Conservation (phyloP, 2,797 vertebrate genomes). For the Parambassis ranga region DNA sequence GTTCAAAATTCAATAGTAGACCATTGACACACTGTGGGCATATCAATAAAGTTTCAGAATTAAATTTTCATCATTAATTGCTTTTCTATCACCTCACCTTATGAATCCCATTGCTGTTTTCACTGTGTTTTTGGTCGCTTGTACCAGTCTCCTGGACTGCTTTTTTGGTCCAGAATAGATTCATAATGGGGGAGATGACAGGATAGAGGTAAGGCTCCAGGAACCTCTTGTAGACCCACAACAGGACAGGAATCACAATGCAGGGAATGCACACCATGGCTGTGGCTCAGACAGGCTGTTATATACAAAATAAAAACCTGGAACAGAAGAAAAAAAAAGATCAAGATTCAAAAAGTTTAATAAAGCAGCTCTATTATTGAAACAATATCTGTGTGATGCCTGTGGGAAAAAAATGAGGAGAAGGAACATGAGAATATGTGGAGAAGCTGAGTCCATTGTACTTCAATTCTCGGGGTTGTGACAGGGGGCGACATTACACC, state of each 20-base stretch:
- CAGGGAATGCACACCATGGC: conserved; percentile 97
- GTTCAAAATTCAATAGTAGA: too few relatives aligned
- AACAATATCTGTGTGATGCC: too few relatives aligned
- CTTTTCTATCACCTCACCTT: conserved; percentile 59
- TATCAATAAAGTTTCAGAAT: not conserved
- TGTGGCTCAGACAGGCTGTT: conserved; percentile 6
- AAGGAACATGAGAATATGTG: too few relatives aligned
- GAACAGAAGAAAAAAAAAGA: not conserved
- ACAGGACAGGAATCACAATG: conserved; percentile 93
- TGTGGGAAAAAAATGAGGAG: too few relatives aligned
- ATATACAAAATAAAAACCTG: conserved; percentile 20
- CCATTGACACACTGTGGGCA: too few relatives aligned
- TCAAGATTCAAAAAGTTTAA: not conserved
- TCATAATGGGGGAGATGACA: conserved; percentile 86
- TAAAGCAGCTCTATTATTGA: not conserved
- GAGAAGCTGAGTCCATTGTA: too few relatives aligned
- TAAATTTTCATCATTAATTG: not conserved
- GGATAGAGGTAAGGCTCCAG: conserved; percentile 92
- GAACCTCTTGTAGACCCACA: conserved; percentile 98
- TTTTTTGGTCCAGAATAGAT: conserved; percentile 83
- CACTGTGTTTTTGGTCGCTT: conserved; percentile 39
- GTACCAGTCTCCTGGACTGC: conserved; percentile 67
- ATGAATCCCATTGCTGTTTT: conserved; percentile 56
- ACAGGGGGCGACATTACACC: too few relatives aligned
- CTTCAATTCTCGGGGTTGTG: too few relatives aligned